Evolutionary conservation across 2,888 invertebrate genomes (phyloP).

Genomic region (Hipparchia semele): DNA sequence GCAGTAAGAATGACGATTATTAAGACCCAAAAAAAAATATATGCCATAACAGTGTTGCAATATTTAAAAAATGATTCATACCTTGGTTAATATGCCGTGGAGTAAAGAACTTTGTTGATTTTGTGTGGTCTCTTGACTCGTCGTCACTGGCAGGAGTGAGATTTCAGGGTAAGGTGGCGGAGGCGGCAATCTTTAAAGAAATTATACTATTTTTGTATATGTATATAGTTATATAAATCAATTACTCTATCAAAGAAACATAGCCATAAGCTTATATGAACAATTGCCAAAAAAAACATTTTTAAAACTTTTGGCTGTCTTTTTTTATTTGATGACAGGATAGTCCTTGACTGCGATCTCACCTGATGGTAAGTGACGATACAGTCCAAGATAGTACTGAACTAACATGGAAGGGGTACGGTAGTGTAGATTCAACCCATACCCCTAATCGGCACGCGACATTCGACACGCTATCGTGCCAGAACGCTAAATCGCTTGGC

Average conservation of each 20-base stretch:
- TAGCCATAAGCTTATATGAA: too few species aligned
- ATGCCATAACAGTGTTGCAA: slow-evolving; percentile 1
- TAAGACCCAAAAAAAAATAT: slow-evolving; percentile 20
- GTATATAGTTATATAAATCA: not conserved
- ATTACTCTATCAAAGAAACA: not conserved
- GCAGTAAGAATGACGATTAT: not conserved
- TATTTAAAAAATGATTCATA: slow-evolving; percentile 41
- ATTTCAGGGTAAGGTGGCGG: slow-evolving; percentile 91
- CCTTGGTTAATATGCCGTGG: slow-evolving; percentile 91
- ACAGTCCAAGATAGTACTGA: too few species aligned
- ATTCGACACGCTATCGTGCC: too few species aligned
- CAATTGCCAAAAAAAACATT: too few species aligned
- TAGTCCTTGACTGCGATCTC: too few species aligned
- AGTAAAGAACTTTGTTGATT: slow-evolving; percentile 85
- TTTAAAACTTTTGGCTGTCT: too few species aligned
- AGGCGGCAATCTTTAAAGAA: slow-evolving; percentile 60
- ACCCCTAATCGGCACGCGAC: too few species aligned
- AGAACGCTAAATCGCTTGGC: too few species aligned
- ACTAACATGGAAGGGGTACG: too few species aligned
- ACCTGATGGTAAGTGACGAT: too few species aligned
- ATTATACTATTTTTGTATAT: not conserved
- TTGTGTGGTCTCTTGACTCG: slow-evolving; percentile 58
- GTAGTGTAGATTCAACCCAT: too few species aligned
- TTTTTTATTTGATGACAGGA: too few species aligned
- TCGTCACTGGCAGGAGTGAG: slow-evolving; percentile 88